phyloP scores from a whole-genome alignment of 1,140 invertebrate genomes.

The Drosophila mauritiana region DNA sequence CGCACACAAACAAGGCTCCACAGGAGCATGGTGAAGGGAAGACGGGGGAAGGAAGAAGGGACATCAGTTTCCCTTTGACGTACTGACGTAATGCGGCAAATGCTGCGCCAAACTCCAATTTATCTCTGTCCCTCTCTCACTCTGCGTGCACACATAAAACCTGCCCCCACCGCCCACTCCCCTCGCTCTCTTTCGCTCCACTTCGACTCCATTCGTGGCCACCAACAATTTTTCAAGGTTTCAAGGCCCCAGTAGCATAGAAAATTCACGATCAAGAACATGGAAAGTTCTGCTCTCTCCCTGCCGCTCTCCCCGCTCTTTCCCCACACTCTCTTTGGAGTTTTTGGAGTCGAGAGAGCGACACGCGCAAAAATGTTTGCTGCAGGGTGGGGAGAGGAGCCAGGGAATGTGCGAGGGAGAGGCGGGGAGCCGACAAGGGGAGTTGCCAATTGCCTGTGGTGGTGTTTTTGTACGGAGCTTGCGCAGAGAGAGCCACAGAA shows the following conservation, averaged over 20 bases:
- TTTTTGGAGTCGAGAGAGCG: slow-evolving; percentile 59
- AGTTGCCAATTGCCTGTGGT: slow-evolving; percentile 62
- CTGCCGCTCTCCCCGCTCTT: slow-evolving; percentile 1
- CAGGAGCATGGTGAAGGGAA: slow-evolving; percentile 14
- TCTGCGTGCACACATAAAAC: background rate
- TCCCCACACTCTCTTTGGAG: slow-evolving; percentile 1
- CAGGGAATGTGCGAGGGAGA: background rate
- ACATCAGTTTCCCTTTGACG: slow-evolving; percentile 67
- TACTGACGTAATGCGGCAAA: slow-evolving; percentile 80
- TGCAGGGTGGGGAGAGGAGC: background rate
- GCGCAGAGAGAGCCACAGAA: slow-evolving; percentile 49
- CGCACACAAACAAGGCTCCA: slow-evolving; percentile 17
- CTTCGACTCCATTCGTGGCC: slow-evolving; percentile 22
- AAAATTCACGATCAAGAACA: slow-evolving; percentile 84
- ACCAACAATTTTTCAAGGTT: slow-evolving; percentile 73
- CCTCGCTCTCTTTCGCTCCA: slow-evolving; percentile 1
- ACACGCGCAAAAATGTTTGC: slow-evolving; percentile 64
- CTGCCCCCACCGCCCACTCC: background rate
- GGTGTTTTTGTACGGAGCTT: slow-evolving; percentile 60
- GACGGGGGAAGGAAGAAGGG: slow-evolving; percentile 39
- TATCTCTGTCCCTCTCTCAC: slow-evolving; percentile 7
- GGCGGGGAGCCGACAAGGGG: slow-evolving; percentile 39
- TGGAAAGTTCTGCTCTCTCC: slow-evolving; percentile 68
- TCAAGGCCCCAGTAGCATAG: slow-evolving; percentile 84
- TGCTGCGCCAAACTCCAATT: slow-evolving; percentile 57